Conservation (phyloP, 2,797 vertebrate species). For the Poeciliopsis paucimaculata region DNA sequence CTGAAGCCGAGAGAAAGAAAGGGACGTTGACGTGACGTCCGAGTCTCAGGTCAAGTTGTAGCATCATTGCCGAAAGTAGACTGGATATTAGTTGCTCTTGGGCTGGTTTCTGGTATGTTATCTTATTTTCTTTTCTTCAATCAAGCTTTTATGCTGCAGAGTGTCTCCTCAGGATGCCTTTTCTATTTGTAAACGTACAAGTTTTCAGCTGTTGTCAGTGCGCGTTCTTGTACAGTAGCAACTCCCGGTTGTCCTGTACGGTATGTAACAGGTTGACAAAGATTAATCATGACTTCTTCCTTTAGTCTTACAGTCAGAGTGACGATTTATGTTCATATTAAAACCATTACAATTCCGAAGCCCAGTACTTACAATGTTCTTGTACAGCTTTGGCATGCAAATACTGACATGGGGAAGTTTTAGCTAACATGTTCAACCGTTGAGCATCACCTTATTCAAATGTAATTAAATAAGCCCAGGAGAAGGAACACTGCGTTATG, state of each 20-base stretch:
- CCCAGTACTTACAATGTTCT: rapidly evolving
- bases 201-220: slow-evolving; percentile 19
- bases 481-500: background rate
- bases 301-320: background rate
- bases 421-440: background rate
- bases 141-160: background rate
- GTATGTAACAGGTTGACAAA: slow-evolving; percentile 5
- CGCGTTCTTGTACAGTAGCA: background rate
- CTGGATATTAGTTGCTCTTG: background rate
- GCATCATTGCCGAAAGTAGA: background rate
- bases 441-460: background rate
- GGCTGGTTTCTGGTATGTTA: slow-evolving; percentile 41
- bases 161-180: background rate
- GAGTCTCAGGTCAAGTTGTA: background rate
- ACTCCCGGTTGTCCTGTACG: background rate
- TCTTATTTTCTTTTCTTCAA: background rate
- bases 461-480: background rate
- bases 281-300: background rate
- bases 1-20: slow-evolving; percentile 21
- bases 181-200: background rate
- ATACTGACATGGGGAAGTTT: background rate
- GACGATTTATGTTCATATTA: background rate
- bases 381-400: background rate
- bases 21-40: background rate
- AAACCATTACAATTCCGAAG: background rate